phyloP scores from a whole-genome alignment of 1,140 invertebrate genomes.

The Drosophila suzukii region DNA sequence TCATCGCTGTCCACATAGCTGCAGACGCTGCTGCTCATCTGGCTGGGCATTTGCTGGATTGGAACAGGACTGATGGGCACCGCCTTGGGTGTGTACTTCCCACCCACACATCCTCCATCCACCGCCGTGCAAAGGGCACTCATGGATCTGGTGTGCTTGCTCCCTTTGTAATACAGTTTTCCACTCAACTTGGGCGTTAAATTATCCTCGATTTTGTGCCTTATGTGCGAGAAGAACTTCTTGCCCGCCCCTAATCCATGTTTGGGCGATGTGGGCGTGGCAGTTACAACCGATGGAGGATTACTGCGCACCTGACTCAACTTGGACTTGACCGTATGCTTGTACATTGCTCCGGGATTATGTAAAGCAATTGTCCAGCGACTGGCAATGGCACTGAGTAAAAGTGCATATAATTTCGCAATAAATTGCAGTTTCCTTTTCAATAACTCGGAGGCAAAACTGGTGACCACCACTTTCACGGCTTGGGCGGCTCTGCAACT shows the following conservation, averaged over 20 bases:
- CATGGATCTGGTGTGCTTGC: conserved; percentile 79
- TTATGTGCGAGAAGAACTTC: conserved; percentile 79
- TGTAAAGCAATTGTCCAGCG: conserved; percentile 38
- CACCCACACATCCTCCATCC: conserved; percentile 62
- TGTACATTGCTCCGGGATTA: conserved; percentile 63
- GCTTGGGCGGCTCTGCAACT: conserved; percentile 29
- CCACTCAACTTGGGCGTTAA: conserved; percentile 73
- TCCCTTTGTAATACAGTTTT: conserved; percentile 72
- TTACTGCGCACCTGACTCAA: conserved; percentile 62
- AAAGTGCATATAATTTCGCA: conserved; percentile 72
- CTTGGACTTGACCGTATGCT: conserved; percentile 75
- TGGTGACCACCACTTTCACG: conserved; percentile 67
- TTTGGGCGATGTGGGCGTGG: conserved; percentile 19
- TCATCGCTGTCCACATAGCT: conserved; percentile 76
- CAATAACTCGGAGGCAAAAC: conserved; percentile 49
- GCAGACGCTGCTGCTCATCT: conserved; percentile 54
- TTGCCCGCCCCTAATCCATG: conserved; percentile 63
- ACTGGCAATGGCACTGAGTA: conserved; percentile 46
- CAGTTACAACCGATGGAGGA: conserved; percentile 33
- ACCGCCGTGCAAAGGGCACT: conserved; percentile 61
- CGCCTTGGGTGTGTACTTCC: conserved; percentile 71
- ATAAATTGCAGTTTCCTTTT: conserved; percentile 69
- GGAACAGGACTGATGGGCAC: background rate
- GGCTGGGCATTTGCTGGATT: conserved; percentile 4
- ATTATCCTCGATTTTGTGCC: conserved; percentile 83